phyloP scores from a whole-genome alignment of 2,888 invertebrate species.

The Alviniconcha strummeri region DNA sequence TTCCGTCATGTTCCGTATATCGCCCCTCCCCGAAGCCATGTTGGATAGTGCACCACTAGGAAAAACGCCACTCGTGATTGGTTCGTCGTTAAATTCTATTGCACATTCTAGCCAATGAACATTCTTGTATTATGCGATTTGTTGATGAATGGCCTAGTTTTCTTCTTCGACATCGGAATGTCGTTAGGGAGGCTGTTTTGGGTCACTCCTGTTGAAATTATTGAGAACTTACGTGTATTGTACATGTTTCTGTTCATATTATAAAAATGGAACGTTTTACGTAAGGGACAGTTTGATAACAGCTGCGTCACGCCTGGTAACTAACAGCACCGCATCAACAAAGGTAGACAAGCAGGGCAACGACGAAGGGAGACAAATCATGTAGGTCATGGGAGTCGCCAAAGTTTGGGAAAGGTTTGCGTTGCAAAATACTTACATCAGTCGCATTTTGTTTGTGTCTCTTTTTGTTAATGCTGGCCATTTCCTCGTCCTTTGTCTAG shows the following conservation, averaged over 20 bases:
- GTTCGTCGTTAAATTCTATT: not conserved
- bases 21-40: slow-evolving; percentile 43
- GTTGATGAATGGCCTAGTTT: not conserved
- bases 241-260: not conserved
- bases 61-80: not conserved
- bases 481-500: not conserved
- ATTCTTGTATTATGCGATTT: not conserved
- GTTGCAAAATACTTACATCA: not conserved
- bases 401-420: not conserved
- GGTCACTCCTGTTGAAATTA: too few species aligned
- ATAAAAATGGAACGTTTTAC: not conserved
- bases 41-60: slow-evolving; percentile 18
- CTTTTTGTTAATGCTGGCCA: not conserved
- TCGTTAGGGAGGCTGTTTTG: not conserved
- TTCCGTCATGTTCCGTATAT: not conserved
- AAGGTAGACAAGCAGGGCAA: not conserved
- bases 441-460: not conserved
- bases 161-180: not conserved
- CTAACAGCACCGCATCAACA: slow-evolving; percentile 20
- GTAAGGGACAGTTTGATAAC: not conserved
- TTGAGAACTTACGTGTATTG: not conserved
- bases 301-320: not conserved
- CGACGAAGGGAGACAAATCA: too few species aligned
- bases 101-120: slow-evolving; percentile 16
- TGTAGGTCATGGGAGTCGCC: too few species aligned